phyloP scores from a whole-genome alignment of 2,113 vertebrate genomes.

The Ariopsis seemanni region DNA sequence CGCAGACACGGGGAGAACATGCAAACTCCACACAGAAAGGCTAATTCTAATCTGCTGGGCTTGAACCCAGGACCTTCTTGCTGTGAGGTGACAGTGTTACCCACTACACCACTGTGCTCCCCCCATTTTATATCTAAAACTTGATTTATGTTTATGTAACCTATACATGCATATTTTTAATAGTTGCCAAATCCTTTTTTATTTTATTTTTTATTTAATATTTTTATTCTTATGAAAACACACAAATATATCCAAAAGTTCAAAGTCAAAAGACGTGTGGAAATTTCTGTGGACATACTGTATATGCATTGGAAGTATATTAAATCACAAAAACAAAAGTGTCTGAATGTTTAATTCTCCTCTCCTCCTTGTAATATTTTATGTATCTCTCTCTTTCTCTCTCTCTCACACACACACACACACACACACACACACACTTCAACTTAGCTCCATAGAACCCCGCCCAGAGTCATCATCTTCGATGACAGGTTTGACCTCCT shows the following conservation, averaged over 20 bases:
- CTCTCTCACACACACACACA: background rate
- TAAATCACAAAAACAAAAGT: background rate
- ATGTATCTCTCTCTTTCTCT: background rate
- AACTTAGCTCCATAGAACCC: background rate
- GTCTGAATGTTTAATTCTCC: background rate
- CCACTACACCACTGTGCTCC: too few species aligned
- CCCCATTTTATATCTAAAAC: background rate
- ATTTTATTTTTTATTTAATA: background rate
- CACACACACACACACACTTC: conserved; percentile 15
- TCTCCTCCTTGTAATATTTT: background rate
- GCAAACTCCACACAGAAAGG: too few species aligned
- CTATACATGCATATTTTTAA: background rate
- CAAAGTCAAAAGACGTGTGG: background rate
- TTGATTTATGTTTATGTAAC: background rate
- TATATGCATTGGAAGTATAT: background rate
- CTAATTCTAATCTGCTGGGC: too few species aligned
- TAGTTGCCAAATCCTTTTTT: background rate
- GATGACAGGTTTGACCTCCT: conserved; percentile 12
- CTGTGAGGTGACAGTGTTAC: too few species aligned
- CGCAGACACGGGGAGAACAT: too few species aligned
- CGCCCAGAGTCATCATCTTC: background rate
- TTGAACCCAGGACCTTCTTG: too few species aligned
- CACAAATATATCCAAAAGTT: background rate
- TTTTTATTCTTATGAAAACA: background rate
- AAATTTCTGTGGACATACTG: background rate